Evolutionary conservation across 2,888 invertebrate species (phyloP).

Genomic region (Orthosia cruda): DNA sequence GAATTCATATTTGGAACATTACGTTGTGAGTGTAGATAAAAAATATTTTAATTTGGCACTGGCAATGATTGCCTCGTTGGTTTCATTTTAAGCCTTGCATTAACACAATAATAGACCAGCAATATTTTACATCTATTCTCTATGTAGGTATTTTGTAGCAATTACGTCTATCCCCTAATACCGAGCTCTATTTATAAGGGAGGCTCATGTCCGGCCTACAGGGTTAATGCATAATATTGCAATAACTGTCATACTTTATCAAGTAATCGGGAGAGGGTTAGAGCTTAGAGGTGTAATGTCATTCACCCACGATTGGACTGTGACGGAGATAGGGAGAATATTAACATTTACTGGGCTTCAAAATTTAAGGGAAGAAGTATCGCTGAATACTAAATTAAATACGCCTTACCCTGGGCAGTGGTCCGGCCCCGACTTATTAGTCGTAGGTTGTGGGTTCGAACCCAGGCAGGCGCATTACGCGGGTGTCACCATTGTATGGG

Average conservation of each 20-base stretch:
- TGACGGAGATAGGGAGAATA: constrained; percentile 1
- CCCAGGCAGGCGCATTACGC: no score
- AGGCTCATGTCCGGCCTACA: constrained; percentile 33
- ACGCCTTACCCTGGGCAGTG: no score
- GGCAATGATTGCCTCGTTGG: no score
- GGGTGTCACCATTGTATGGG: no score
- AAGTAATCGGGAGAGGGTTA: constrained; percentile 21
- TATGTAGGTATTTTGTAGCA: neutral
- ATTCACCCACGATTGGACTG: constrained; percentile 25
- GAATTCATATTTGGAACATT: no score
- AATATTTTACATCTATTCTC: neutral
- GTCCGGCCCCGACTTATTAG: no score
- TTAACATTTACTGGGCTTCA: neutral
- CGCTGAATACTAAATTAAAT: no score
- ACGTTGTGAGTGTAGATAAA: no score
- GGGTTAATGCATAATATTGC: constrained; percentile 50
- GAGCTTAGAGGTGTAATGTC: constrained; percentile 20
- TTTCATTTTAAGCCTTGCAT: no score
- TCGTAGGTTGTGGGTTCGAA: no score
- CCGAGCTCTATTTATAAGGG: constrained; percentile 2
- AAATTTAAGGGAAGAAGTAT: no score
- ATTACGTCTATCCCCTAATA: constrained; percentile 10
- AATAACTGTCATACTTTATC: constrained; percentile 51
- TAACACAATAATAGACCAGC: neutral
- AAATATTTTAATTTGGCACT: no score